Base-by-base conservation (phyloP, 2,888 invertebrate genomes). In the Habrosyne pyritoides region DNA sequence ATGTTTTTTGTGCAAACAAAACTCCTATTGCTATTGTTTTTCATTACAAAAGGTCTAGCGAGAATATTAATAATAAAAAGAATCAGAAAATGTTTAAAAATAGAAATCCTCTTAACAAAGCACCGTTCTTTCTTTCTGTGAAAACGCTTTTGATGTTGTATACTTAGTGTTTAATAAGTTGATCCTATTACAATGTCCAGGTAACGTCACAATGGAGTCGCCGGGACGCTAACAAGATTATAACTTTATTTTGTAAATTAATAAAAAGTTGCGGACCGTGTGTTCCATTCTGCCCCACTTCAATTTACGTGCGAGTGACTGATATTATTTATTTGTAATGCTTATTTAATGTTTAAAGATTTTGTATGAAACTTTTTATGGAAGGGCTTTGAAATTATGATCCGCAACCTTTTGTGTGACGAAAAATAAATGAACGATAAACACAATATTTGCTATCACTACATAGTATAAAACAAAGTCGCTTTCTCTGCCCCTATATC, bases 131-230 rank as follows among this genome's bases (percentile, higher is more conserved):
- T 87, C 79, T 72, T 79, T 76, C 69, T 64, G 77, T 66, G 74
- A 73, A 77, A 83, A 84, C 73, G 88, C 89, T 89, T 91, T 92
- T 93, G 92, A 93, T 93, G 93, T 91, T 80, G 82, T 71, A 75
- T 91, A 92, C 93, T 93, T 93, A 91, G 87, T 90, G 84, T 90
- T 89, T 92, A 88, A 92, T 91, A 92, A 91, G 90, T 91, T 93
- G 91, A 93, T 93, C 93, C 93, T 93, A 92, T 93, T 93, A 93
- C 86, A 84, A 83, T 87, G 91, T 86, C 86, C 91, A 91, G 91
- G 91, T 91, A 87, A 86, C 83, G 79, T 78, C 82, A 87, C 87
- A 89, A 89, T 88, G 88, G 87, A 80, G 84, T 74, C 82, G 76
- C 65, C 78, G 80, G 80, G 72, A 70, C 85, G 86, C 87, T 92